Base-by-base conservation (phyloP, 2,113 vertebrate species). In the Empidonax alnorum region DNA sequence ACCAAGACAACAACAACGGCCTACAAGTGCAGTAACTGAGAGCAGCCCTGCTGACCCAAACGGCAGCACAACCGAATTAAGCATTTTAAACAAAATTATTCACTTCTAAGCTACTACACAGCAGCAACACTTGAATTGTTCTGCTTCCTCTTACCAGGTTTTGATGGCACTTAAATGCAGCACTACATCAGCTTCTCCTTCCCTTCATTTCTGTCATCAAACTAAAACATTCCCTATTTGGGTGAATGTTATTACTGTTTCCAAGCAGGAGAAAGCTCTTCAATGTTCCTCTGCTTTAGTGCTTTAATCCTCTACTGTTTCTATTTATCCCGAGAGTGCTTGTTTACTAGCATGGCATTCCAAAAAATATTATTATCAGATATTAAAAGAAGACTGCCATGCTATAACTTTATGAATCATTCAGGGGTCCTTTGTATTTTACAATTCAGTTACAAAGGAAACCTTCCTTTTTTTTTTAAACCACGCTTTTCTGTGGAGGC, bases 11-110 rank as follows among this genome's bases (percentile, higher is more conserved):
- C 2, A 65, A 61, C 30, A 28, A 85, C 4, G 9, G 49, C 39
- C 41, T 20, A 15, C 0, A 3, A 66, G 30, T 0, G 0, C 41
- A 61, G 22, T 13, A 52, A 28, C 22, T 25, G 35, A 65, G 14
- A 75, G 44, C 49, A 63, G 50, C 10, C 33, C 33, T 47, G 62
- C 56, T 61, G 37, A 76, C 37, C 20, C 58, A 10, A 44, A 61
- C 0, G 2, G 44, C 11, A 24, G 10, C 20, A 52, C 0, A 4
- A 63, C 1, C 17, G 27, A 79, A 33, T 0, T 19, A 16, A 71
- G 44, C 30, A 55, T 10, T 17, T 53, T 42, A 46, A 30, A 12
- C 50, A 78, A 87, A 90, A n/a, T 39, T n/a, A 71, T 14, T 78
- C 31, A 53, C 8, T 66, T 47, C 7, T 46, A 41, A 46, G 15